Evolutionary conservation across 2,113 vertebrate genomes (phyloP).

Genomic region (Engystomops pustulosus): DNA sequence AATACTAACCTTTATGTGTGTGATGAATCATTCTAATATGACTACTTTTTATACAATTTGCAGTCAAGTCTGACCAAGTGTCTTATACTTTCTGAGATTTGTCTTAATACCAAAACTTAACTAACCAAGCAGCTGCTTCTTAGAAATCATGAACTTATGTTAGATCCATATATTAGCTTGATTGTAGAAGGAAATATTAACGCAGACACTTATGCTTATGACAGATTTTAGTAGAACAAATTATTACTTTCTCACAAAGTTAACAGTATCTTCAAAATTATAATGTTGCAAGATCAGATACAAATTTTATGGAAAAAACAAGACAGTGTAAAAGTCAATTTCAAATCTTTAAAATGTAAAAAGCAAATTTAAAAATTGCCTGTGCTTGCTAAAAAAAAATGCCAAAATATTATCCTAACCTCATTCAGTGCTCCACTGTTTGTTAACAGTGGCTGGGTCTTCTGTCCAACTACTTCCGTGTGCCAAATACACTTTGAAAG

Average conservation of each 20-base stretch:
- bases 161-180: not conserved
- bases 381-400: too few relatives aligned
- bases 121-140: constrained; percentile 13
- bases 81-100: constrained; percentile 24
- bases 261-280: not conserved
- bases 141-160: not conserved
- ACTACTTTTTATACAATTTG: constrained; percentile 39
- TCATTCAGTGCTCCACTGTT: too few relatives aligned
- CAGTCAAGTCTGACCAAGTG: not conserved
- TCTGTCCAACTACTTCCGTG: too few relatives aligned
- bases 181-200: not conserved
- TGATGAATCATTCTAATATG: constrained; percentile 36
- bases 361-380: too few relatives aligned
- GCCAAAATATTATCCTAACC: too few relatives aligned
- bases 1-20: constrained; percentile 35
- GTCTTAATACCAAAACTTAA: constrained; percentile 36
- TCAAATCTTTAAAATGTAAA: too few relatives aligned
- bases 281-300: not conserved
- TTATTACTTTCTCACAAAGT: not conserved
- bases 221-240: not conserved
- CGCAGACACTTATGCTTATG: not conserved
- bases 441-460: too few relatives aligned
- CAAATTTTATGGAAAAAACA: too few relatives aligned
- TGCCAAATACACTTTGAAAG: too few relatives aligned
- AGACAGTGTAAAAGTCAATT: too few relatives aligned